Percentiles rank a stretch among this genome's conserved stretches.
Evolutionary conservation across 2,113 vertebrate species (phyloP).

Genomic region (Hystrix brachyura): DNA sequence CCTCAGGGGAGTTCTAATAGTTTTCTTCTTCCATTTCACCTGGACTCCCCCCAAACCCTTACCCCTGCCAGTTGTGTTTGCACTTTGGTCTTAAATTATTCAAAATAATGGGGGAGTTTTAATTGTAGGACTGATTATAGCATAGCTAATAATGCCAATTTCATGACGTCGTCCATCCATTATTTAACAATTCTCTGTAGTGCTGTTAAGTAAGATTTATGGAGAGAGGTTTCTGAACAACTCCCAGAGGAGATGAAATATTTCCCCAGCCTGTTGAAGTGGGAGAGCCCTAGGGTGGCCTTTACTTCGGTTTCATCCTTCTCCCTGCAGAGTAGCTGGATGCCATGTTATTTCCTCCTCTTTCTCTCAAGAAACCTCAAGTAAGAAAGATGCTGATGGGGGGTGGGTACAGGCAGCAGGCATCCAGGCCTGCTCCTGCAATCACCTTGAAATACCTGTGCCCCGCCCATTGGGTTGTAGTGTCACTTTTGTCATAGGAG

Average conservation of each 20-base stretch:
- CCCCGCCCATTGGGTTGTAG: neutral
- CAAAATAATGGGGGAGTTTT: slow-evolving; percentile 76
- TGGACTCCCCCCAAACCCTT: neutral
- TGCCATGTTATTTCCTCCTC: neutral
- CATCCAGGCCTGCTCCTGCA: neutral
- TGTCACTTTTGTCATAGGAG: slow-evolving; percentile 40
- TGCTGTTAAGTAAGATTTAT: slow-evolving; percentile 79
- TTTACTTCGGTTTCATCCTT: slow-evolving; percentile 64
- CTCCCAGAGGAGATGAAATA: slow-evolving; percentile 60
- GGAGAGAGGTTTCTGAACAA: slow-evolving; percentile 73
- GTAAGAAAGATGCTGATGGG: slow-evolving; percentile 31
- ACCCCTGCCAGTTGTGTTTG: slow-evolving; percentile 55
- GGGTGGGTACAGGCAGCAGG: neutral
- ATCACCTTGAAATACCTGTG: neutral
- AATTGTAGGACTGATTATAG: slow-evolving; percentile 74
- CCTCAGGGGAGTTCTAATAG: slow-evolving; percentile 64
- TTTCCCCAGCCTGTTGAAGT: slow-evolving; percentile 60
- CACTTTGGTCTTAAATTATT: slow-evolving; percentile 79
- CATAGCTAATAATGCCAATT: slow-evolving; percentile 77
- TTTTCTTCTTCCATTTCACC: slow-evolving; percentile 77
- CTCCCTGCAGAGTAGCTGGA: slow-evolving; percentile 24
- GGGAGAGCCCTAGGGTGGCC: slow-evolving; percentile 54
- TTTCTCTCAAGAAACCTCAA: neutral
- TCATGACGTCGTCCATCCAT: slow-evolving; percentile 79
- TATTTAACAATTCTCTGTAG: slow-evolving; percentile 78